phyloP scores from a whole-genome alignment of 2,113 vertebrate species.

The Ahaetulla prasina region DNA sequence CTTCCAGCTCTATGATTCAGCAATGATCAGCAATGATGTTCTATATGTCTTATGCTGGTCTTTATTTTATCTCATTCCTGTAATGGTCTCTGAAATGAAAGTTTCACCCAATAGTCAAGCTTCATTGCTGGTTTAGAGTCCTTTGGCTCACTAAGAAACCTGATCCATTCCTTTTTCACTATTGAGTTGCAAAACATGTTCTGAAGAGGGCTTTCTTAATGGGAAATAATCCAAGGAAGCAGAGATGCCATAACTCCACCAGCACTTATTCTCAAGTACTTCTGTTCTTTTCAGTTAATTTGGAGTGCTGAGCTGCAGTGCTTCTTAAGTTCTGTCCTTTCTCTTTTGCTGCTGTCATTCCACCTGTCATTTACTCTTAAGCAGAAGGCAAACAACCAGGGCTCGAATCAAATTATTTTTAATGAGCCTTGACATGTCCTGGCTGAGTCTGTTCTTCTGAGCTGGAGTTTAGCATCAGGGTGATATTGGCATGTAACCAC shows the following conservation, averaged over 20 bases:
- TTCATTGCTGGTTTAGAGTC: neutral
- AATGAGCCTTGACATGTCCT: constrained; percentile 29
- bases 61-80: neutral
- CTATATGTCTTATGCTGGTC: constrained; percentile 14
- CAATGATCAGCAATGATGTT: neutral
- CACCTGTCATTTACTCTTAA: constrained; percentile 19
- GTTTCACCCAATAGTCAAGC: neutral
- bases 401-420: constrained; percentile 46
- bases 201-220: neutral
- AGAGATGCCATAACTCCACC: neutral
- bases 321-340: neutral
- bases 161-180: neutral
- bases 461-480: constrained; percentile 5
- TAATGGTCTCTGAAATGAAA: neutral
- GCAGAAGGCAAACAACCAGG: neutral
- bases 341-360: constrained; percentile 3
- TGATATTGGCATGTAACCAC: neutral
- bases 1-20: neutral
- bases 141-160: neutral
- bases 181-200: neutral
- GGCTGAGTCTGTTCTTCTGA: constrained; percentile 4
- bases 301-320: neutral
- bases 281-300: constrained; percentile 16
- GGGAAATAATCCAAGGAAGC: neutral
- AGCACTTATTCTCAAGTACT: neutral